Conservation (phyloP, 2,113 vertebrate genomes). For the Nansenia antarctica region DNA sequence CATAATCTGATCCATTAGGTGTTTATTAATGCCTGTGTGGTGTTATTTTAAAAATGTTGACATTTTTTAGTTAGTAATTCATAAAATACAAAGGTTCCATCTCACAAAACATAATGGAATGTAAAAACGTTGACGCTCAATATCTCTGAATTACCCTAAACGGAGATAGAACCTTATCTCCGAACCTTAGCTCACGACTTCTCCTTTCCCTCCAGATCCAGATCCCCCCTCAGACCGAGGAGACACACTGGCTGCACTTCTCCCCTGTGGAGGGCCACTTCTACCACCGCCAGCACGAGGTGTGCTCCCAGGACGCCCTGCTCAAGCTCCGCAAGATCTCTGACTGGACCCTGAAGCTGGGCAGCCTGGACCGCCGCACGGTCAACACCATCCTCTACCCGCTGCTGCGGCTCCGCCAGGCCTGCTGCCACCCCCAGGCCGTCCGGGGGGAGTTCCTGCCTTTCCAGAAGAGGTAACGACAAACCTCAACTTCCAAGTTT, state of each 20-base stretch:
- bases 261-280: constrained; percentile 98
- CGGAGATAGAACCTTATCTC: too few relatives aligned
- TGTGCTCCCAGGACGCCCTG: constrained; percentile 95
- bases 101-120: too few relatives aligned
- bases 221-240: constrained; percentile 94
- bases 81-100: too few relatives aligned
- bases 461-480: constrained; percentile 94
- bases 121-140: too few relatives aligned
- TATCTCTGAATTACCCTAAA: too few relatives aligned
- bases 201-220: constrained; percentile 82
- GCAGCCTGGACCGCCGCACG: constrained; percentile 92
- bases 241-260: constrained; percentile 94
- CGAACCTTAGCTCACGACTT: background rate
- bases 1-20: too few relatives aligned
- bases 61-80: too few relatives aligned
- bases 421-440: constrained; percentile 98
- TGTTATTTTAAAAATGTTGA: too few relatives aligned
- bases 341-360: constrained; percentile 93
- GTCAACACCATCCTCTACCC: constrained; percentile 92
- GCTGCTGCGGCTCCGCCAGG: constrained; percentile 91
- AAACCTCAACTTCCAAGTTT: too few relatives aligned
- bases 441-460: constrained; percentile 97
- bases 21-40: too few relatives aligned
- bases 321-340: constrained; percentile 94
- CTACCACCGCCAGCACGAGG: constrained; percentile 96